These are phyloP conservation scores for Drosophila mercatorum DNA, from an alignment of 2,888 invertebrate species.

Conservation along the genomic window DNA sequence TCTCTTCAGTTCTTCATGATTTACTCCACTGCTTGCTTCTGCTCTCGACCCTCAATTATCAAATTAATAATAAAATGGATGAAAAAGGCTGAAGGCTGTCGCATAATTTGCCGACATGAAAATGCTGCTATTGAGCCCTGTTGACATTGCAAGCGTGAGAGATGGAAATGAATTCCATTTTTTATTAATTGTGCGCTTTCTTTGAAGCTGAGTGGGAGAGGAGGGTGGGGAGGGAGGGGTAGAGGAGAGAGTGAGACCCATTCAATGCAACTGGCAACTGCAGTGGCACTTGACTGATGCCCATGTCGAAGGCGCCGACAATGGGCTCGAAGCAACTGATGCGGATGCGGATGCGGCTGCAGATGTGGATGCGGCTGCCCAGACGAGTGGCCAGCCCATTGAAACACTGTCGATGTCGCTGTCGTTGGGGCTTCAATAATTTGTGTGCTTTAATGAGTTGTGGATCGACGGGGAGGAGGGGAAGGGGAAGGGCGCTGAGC, in stretches of 20 bases:
- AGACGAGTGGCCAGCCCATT: conserved; percentile 53
- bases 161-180: conserved; percentile 66
- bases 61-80: conserved; percentile 48
- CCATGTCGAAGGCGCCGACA: conserved; percentile 36
- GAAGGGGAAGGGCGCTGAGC: no score
- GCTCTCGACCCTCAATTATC: conserved; percentile 34
- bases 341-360: conserved; percentile 26
- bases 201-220: neutral
- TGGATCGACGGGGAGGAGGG: neutral
- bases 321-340: conserved; percentile 11
- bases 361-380: conserved; percentile 26
- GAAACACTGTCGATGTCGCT: conserved; percentile 51
- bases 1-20: conserved; percentile 34
- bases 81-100: conserved; percentile 23
- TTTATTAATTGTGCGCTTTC: conserved; percentile 65
- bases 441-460: conserved; percentile 52
- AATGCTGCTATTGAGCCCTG: conserved; percentile 26
- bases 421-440: conserved; percentile 15
- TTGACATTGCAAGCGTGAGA: conserved; percentile 44
- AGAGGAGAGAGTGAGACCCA: neutral
- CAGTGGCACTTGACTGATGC: conserved; percentile 65
- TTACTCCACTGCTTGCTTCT: conserved; percentile 14
- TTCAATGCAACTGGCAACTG: conserved; percentile 23
- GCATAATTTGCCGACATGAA: conserved; percentile 52
- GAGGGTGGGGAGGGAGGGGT: neutral